Evolutionary conservation across 2,113 vertebrate genomes (phyloP), one percentile per base, ranked within the genome.

Genomic region (Dryoscopus gambensis): DNA sequence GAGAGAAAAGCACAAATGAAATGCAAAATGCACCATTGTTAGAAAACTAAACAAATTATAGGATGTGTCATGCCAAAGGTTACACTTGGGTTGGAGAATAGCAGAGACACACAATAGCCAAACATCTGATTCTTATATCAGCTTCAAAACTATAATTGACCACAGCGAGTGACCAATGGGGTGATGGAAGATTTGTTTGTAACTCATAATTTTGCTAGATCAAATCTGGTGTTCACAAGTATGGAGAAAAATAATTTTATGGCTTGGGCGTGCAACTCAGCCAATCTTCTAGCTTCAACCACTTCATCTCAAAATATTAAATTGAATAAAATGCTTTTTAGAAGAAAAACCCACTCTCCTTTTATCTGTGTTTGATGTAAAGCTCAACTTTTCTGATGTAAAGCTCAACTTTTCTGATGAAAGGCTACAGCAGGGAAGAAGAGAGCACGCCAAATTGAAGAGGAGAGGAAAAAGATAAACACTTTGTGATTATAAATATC

Each of bases 61-160:
- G 93, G 70, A 59, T 85, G 44, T 31, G 33, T 70, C 75, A 87
- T 3, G 24, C 78, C 90, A 90, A 93, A 80, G 42, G 59, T 53
- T 85, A 92, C 56, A 80, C 70, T 83, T 40, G 35, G 55, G 71
- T 50, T 83, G 69, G 67, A 91, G 59, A 82, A 59, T 28, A 86
- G 73, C 33, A 71, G 71, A 93, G 78, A 71, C 63, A 82, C 46
- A 70, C 50, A 62, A 79, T 25, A 67, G 87, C 55, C 78, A 86
- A 94, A 85, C 84, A 95, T 85, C 67, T 91, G 70, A 95, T 69
- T 68, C 46, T 76, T 64, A 8, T 4, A 85, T 39, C 75, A 87
- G 74, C 57, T 87, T 84, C 91, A 83, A 73, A 93, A 80, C 82
- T 77, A 7, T 77, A 93, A 93, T 59, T 85, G 93, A 94, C 53